Percentiles rank a stretch among this genome's conserved stretches.
Conservation (phyloP, 2,888 invertebrate genomes). For the Tupiocoris notatus region DNA sequence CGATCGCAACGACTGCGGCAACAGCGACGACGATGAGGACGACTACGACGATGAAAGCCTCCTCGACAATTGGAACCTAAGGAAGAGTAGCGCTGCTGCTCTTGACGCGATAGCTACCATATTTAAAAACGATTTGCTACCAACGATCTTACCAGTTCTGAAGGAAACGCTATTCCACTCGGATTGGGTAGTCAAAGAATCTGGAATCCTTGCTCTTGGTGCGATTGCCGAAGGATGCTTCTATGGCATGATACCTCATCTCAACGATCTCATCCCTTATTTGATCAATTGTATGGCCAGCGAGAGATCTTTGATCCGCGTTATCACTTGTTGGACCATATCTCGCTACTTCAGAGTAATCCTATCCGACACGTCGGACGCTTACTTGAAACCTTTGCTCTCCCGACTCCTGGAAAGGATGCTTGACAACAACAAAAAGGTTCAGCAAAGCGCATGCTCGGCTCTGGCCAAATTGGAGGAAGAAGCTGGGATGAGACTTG, state of each 20-base stretch:
- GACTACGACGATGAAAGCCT: slow-evolving; percentile 80
- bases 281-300: slow-evolving; percentile 88
- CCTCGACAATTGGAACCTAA: slow-evolving; percentile 93
- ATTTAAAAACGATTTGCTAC: slow-evolving; percentile 89
- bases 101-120: slow-evolving; percentile 95
- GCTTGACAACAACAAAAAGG: slow-evolving; percentile 93
- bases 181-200: slow-evolving; percentile 95
- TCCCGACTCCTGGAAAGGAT: slow-evolving; percentile 89
- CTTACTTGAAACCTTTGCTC: slow-evolving; percentile 91
- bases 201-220: slow-evolving; percentile 74
- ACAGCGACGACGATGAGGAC: slow-evolving; percentile 62
- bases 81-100: slow-evolving; percentile 92
- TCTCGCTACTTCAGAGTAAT: slow-evolving; percentile 98
- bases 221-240: slow-evolving; percentile 82
- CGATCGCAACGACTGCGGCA: slow-evolving; percentile 60
- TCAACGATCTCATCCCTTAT: slow-evolving; percentile 94
- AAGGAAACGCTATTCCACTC: slow-evolving; percentile 94
- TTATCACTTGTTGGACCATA: slow-evolving; percentile 99
- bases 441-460: slow-evolving; percentile 98
- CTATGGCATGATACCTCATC: slow-evolving; percentile 93
- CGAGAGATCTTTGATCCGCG: slow-evolving; percentile 66
- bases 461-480: slow-evolving; percentile 99
- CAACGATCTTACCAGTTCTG: slow-evolving; percentile 90
- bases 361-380: slow-evolving; percentile 89
- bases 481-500: slow-evolving; percentile 96